phyloP scores from a whole-genome alignment of 2,113 vertebrate genomes.

The Otolemur garnettii region DNA sequence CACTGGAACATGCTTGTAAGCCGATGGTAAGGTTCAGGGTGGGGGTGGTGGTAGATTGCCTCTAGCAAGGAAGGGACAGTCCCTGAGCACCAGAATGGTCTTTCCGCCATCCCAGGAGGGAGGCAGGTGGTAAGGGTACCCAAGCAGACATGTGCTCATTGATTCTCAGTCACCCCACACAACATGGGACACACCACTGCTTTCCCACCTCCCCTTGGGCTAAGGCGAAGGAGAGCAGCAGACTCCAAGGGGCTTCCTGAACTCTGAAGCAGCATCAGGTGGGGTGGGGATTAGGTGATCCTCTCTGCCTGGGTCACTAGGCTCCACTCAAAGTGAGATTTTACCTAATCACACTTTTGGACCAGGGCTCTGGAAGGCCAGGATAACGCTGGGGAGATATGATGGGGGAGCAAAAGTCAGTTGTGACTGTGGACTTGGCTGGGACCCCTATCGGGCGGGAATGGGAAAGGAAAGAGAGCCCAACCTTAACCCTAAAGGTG shows the following conservation, averaged over 20 bases:
- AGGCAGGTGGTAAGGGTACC: background rate
- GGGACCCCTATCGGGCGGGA: background rate
- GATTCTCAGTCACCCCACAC: background rate
- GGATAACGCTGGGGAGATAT: background rate
- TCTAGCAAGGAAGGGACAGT: background rate
- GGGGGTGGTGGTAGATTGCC: background rate
- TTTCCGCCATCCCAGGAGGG: background rate
- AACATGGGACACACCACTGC: background rate
- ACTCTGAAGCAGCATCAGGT: background rate
- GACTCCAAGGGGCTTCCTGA: background rate
- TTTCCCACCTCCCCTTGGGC: background rate
- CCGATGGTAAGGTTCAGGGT: background rate
- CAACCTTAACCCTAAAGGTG: rapidly evolving
- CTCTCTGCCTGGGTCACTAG: background rate
- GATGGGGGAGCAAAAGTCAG: background rate
- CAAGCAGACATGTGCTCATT: background rate
- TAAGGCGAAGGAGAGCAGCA: background rate
- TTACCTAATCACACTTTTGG: background rate
- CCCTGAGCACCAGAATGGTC: background rate
- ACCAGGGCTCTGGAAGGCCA: background rate
- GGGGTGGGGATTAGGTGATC: background rate
- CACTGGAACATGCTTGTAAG: background rate
- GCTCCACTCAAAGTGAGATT: background rate
- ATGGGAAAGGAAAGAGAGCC: background rate
- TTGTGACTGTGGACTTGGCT: background rate